Percentiles rank a stretch among this genome's conserved stretches.
These are phyloP conservation scores for mouse (Mus musculus) DNA, from an alignment of 2,113 vertebrate species.

Conservation along the genomic window DNA sequence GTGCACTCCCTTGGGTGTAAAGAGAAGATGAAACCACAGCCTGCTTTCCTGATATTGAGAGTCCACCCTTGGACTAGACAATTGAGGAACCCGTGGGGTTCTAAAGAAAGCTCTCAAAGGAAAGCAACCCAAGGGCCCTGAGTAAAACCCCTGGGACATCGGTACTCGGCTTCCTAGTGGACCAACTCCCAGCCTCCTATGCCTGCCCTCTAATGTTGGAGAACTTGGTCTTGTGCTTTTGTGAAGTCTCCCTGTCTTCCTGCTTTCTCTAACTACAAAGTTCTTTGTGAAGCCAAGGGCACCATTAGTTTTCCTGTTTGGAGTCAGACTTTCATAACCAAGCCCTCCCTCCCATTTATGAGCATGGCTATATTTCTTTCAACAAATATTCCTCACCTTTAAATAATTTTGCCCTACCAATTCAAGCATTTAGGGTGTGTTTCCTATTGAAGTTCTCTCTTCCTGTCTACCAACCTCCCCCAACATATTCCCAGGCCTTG, in stretches of 20 bases:
- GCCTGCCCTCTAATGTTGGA: background rate
- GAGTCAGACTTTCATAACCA: conserved; percentile 27
- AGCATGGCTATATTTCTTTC: conserved; percentile 41
- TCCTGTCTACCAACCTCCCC: conserved; percentile 22
- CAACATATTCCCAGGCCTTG: conserved; percentile 68
- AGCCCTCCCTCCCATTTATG: background rate
- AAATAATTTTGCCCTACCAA: conserved; percentile 52
- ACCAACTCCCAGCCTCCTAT: background rate
- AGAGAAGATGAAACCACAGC: background rate
- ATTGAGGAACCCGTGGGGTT: background rate
- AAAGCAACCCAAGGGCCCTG: background rate
- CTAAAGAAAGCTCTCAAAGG: background rate
- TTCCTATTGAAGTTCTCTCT: conserved; percentile 46
- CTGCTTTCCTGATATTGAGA: background rate
- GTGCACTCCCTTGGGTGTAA: background rate
- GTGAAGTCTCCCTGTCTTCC: conserved; percentile 2
- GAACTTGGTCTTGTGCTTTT: background rate
- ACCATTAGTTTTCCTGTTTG: background rate
- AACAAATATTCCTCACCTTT: conserved; percentile 51
- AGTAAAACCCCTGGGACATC: background rate
- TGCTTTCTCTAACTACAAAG: conserved; percentile 5
- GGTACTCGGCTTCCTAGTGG: background rate
- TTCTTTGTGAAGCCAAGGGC: conserved; percentile 39
- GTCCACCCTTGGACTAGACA: background rate
- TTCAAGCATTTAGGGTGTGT: conserved; percentile 37